Base-by-base conservation (phyloP, 53 echinoderm and acorn worm species). In the Echinometra lucunter region DNA sequence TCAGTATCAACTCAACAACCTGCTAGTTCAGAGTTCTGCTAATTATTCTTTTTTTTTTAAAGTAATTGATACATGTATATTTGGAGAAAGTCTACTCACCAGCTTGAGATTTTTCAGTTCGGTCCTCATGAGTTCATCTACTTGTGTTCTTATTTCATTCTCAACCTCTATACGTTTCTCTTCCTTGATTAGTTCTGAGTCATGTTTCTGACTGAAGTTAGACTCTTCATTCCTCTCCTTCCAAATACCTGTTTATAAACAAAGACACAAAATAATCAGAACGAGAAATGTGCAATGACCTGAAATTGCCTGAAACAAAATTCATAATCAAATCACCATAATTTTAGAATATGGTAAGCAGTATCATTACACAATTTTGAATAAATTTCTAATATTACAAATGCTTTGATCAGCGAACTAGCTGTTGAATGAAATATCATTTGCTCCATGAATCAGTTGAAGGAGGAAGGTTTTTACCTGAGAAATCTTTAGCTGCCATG, bases 141-240 rank as follows among this genome's bases (percentile, higher is more conserved):
- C 99, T 92, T 99, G 99, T 12, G 57, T 82, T 49, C 99, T 94
- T 30, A 99, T 97, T 90, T 99, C 99, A 12, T 94, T 96, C 93
- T 98, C 99, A 28, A 99, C 99, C 57, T 99, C 99, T 17, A 98
- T 87, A 49, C 99, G 88, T 90, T 98, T 99, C 67, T 96, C 98
- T 75, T 99, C 99, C 66, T 99, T 99, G 87, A 99, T 98, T 55
- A 99, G 94, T 82, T 99, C 99, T 0, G 98, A 91, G 93, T 99
- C 99, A 66, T 96, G 97, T 93, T 99, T 98, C 95, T 99, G 99
- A 96, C 98, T 99, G 96, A 99, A 99, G 63, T 99, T 99, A 44
- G 95, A 94, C 58, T 98, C 98, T 74, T 99, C 99, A 45, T 97
- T 96, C 57, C 98, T 97, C 78, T 98, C 98, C 82, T 96, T 98